phyloP scores from a whole-genome alignment of 1,140 invertebrate species.

The Gyrodactylus bullatarudis region DNA sequence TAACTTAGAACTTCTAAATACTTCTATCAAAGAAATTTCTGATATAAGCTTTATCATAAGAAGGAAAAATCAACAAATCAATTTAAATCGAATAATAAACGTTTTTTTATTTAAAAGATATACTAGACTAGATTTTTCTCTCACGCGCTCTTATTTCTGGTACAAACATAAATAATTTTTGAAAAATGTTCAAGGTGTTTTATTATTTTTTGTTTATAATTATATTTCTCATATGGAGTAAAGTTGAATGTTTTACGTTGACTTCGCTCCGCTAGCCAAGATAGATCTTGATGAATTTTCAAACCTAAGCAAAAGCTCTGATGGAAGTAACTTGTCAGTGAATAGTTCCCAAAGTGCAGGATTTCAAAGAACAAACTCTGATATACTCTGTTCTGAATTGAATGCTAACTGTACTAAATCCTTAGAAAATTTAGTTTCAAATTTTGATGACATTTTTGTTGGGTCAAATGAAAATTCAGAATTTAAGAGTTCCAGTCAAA shows the following conservation, averaged over 20 bases:
- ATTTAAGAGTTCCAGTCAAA: background rate
- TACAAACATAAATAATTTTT: too few relatives aligned
- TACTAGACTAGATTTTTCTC: too few relatives aligned
- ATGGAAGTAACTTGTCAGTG: background rate
- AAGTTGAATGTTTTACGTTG: background rate
- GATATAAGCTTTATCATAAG: too few relatives aligned
- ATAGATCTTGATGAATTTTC: background rate
- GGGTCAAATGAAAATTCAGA: background rate
- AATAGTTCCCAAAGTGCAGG: background rate
- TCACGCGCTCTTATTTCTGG: too few relatives aligned
- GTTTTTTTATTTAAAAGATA: too few relatives aligned
- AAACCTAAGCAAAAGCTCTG: background rate
- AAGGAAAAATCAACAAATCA: too few relatives aligned
- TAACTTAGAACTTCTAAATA: too few relatives aligned
- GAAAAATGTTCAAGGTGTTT: too few relatives aligned
- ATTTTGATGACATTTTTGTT: background rate
- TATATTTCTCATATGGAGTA: too few relatives aligned
- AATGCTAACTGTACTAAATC: background rate
- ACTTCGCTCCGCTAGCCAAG: background rate
- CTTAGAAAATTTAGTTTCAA: background rate
- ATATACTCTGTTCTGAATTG: background rate
- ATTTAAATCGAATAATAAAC: too few relatives aligned
- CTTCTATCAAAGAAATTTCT: too few relatives aligned
- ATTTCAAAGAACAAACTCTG: background rate
- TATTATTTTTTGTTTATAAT: too few relatives aligned